These are phyloP conservation scores for Heteronetta atricapilla DNA, from an alignment of 2,113 vertebrate genomes.

Conservation along the genomic window DNA sequence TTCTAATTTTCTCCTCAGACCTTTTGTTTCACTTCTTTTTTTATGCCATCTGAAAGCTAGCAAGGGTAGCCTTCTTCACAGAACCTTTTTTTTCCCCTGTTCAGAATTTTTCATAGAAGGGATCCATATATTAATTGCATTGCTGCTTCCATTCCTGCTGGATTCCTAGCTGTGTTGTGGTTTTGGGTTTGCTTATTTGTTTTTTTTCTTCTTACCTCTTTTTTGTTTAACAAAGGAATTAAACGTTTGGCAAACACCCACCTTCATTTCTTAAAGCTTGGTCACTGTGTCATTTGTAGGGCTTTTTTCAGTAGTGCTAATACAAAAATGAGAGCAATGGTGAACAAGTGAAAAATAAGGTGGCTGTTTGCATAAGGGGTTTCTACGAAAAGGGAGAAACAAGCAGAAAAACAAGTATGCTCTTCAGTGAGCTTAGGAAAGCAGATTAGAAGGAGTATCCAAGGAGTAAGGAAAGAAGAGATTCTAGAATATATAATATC, in stretches of 20 bases:
- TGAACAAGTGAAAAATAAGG: rapidly evolving
- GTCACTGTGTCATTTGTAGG: neutral
- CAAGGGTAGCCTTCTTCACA: neutral
- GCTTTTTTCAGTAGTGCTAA: neutral
- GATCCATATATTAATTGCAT: neutral
- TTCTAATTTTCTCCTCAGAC: conserved; percentile 22
- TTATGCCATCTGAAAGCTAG: neutral
- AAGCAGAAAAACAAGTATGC: neutral
- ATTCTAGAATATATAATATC: neutral
- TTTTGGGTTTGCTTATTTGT: neutral
- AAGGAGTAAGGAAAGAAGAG: neutral
- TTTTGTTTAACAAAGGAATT: neutral
- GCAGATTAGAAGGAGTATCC: neutral
- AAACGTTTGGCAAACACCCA: neutral
- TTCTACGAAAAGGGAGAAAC: neutral
- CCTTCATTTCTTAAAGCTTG: neutral
- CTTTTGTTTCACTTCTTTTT: neutral
- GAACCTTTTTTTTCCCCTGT: neutral
- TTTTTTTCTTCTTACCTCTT: neutral
- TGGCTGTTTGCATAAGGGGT: neutral
- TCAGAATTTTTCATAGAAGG: neutral
- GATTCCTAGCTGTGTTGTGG: neutral
- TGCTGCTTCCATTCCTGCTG: neutral
- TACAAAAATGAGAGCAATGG: neutral
- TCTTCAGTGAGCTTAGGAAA: neutral